These are phyloP conservation scores for Grapholita molesta DNA, from an alignment of 1,140 invertebrate genomes.

Conservation along the genomic window DNA sequence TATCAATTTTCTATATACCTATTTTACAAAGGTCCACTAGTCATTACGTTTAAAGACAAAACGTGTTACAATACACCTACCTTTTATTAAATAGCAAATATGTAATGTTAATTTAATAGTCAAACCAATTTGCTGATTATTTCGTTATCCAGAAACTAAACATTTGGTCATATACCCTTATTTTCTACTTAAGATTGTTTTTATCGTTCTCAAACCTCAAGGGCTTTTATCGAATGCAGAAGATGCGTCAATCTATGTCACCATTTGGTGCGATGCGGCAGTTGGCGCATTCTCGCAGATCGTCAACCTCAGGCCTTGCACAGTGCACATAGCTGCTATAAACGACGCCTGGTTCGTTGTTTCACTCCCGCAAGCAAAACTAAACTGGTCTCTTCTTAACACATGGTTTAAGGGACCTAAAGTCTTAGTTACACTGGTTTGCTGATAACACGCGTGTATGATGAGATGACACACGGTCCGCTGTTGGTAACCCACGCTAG, in stretches of 20 bases:
- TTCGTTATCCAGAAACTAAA: neutral
- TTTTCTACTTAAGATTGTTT: neutral
- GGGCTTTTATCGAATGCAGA: conserved; percentile 34
- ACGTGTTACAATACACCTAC: too few species aligned
- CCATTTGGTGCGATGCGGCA: conserved; percentile 38
- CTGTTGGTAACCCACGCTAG: conserved; percentile 25
- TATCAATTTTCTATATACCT: too few species aligned
- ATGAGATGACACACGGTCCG: conserved; percentile 20
- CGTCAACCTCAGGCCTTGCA: conserved; percentile 60
- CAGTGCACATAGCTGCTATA: conserved; percentile 14
- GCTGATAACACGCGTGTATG: too few species aligned
- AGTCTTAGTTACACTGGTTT: neutral
- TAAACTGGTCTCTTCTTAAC: neutral
- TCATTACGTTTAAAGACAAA: too few species aligned
- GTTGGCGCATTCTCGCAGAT: conserved; percentile 63
- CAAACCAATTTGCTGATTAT: neutral
- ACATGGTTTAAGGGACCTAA: neutral
- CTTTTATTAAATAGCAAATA: too few species aligned
- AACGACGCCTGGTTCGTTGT: conserved; percentile 19
- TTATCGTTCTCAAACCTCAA: neutral
- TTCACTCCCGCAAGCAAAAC: neutral
- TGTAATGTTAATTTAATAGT: neutral
- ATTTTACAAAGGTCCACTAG: too few species aligned
- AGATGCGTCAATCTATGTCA: conserved; percentile 53
- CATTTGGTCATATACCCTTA: neutral